Evolutionary conservation across 2,888 invertebrate species (phyloP), one percentile per base, ranked within the genome.

Genomic region (Cremastinae sp.): DNA sequence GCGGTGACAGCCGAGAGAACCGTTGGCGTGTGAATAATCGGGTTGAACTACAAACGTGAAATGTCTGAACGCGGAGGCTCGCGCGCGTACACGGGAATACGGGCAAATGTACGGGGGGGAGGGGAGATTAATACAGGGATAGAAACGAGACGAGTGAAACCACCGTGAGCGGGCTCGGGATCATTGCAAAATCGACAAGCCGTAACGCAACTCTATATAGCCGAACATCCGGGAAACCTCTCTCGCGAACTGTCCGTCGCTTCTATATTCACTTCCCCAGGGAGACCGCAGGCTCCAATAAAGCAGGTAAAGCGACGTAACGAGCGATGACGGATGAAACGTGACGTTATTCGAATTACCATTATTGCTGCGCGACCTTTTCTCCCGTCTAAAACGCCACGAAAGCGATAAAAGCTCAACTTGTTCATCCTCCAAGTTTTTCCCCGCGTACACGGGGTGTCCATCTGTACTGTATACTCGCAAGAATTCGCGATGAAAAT

Each of bases 1-100:
- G 56, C 68, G 80, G 74, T 80, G 80, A 81, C 80, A 81, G 75
- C 65, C 69, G 69, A 53, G 78, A 65, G 75, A 65, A 45, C 54
- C 72, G 78, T 75, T 79, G 80, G 80, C 74, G 70, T 78, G 78
- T 77, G 76, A 80, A 80, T 80, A 81, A 81, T 74, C 79, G 74
- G 68, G 74, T 70, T 71, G 75, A 75, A 78, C 77, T 78, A 74
- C 65, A 74, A 79, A 79, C 70, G 75, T 64, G 75, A 73, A 64
- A 74, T 74, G 79, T 77, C 78, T 69, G 73, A 62, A 62, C 69
- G 41, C 70, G 66, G 61, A 61, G 56, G 51, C 59, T 49, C 49
- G 20, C 7, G 9, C 7, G 9, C 12, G 14, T 38, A 47, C 4
- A 38, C 14, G 34, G 10, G 10, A n/a, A 34, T 36, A 28, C 10